Evolutionary conservation across 2,888 invertebrate genomes (phyloP).

Genomic region (Aspidiotus destructor): DNA sequence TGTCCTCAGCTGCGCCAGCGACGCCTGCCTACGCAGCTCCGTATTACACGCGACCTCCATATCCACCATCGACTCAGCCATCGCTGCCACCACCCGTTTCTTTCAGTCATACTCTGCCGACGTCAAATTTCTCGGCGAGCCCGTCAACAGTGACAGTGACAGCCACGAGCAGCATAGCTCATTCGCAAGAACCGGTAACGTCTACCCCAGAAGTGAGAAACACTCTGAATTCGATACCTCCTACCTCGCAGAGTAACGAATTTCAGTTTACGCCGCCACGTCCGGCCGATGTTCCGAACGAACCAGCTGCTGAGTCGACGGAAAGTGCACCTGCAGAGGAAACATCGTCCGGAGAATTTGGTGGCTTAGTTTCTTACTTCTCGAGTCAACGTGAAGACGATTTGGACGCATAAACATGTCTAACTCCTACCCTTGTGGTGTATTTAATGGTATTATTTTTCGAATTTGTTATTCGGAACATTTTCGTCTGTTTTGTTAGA

Average conservation of each 20-base stretch:
- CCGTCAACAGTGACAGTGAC: not conserved
- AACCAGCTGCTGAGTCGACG: constrained; percentile 5
- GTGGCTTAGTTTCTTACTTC: constrained; percentile 83
- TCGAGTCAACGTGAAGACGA: constrained; percentile 83
- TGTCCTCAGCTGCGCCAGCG: not conserved
- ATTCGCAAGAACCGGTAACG: not conserved
- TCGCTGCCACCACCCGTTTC: constrained; percentile 1
- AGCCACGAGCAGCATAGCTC: not conserved
- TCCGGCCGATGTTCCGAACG: not conserved
- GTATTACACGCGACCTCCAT: not conserved
- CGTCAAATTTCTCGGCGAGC: constrained; percentile 26
- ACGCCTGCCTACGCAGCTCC: constrained; percentile 1
- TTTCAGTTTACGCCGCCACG: constrained; percentile 5
- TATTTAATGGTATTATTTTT: too few species aligned
- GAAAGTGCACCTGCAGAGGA: constrained; percentile 40
- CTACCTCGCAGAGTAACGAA: not conserved
- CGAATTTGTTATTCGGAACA: too few species aligned
- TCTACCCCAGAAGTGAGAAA: too few species aligned
- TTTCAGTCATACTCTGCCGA: constrained; percentile 7
- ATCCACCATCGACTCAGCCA: constrained; percentile 11
- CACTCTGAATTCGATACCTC: not conserved
- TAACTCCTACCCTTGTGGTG: too few species aligned
- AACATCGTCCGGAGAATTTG: constrained; percentile 64
- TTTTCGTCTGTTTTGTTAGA: too few species aligned
- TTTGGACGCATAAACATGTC: constrained; percentile 57